Conservation (phyloP, 2,797 vertebrate species). For the Micrastur ruficollis region DNA sequence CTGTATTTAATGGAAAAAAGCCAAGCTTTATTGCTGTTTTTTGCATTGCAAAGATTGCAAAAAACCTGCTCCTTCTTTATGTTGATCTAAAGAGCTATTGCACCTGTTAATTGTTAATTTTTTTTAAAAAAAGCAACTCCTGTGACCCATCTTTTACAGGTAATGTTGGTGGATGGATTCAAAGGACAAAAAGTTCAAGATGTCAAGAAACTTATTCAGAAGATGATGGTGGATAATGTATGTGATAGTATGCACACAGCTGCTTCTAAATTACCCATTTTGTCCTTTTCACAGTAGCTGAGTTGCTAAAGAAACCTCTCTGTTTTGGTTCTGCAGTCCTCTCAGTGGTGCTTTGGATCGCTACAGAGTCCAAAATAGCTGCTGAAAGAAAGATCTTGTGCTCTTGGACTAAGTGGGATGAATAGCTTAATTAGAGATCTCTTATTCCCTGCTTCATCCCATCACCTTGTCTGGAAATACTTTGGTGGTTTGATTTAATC, state of each 20-base stretch:
- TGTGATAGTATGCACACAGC: background rate
- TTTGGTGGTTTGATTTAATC: background rate
- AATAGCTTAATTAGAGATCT: background rate
- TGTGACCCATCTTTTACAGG: constrained; percentile 66
- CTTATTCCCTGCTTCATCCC: background rate
- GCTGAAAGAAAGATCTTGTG: background rate
- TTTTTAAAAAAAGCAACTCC: background rate
- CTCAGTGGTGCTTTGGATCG: background rate
- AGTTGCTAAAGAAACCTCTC: background rate
- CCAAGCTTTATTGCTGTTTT: background rate
- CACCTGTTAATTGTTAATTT: background rate
- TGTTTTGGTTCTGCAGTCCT: background rate
- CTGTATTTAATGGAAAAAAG: background rate
- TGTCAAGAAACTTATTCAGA: constrained; percentile 94
- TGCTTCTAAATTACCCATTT: background rate
- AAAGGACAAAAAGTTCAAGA: constrained; percentile 94
- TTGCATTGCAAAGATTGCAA: background rate
- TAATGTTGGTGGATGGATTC: constrained; percentile 93
- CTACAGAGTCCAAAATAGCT: background rate
- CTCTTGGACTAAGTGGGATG: background rate
- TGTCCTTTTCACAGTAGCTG: background rate
- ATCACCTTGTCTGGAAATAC: background rate
- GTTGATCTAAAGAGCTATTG: background rate
- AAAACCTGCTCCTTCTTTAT: background rate
- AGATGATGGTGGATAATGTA: constrained; percentile 89